These are phyloP conservation scores for Acrocephalus kingi DNA, from an alignment of 2,113 vertebrate species.

Conservation along the genomic window DNA sequence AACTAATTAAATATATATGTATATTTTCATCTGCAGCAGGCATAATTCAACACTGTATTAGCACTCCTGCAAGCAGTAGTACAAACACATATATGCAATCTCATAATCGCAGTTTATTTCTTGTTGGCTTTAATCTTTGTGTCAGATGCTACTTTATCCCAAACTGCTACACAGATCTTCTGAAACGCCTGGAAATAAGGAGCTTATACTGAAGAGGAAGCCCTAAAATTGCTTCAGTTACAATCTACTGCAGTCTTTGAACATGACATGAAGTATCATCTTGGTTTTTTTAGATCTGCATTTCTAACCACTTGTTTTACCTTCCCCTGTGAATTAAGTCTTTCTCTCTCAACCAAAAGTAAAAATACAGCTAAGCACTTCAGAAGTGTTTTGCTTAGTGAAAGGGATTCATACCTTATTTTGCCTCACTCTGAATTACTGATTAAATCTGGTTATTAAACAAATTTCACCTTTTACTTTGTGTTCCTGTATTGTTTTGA, in stretches of 20 bases:
- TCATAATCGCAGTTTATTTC: not conserved
- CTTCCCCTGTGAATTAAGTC: not conserved
- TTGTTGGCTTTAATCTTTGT: conserved; percentile 45
- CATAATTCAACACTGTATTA: conserved; percentile 21
- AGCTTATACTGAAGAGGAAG: conserved; percentile 40
- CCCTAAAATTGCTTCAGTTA: conserved; percentile 10
- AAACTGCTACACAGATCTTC: not conserved
- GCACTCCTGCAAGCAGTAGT: not conserved
- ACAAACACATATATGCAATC: not conserved
- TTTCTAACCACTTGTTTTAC: not conserved
- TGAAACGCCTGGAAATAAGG: not conserved
- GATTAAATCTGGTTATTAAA: not conserved
- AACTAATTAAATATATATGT: conserved; percentile 54
- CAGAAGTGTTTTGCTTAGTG: not conserved
- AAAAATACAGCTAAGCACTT: not conserved
- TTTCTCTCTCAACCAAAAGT: not conserved
- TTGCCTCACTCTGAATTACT: not conserved
- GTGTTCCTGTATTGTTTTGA: not conserved
- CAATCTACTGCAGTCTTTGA: not conserved
- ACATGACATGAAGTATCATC: not conserved
- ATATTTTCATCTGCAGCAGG: conserved; percentile 36
- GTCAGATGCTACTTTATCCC: conserved; percentile 53
- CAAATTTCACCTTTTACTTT: not conserved
- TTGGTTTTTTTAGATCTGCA: not conserved
- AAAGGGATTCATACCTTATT: not conserved